phyloP scores from a whole-genome alignment of 53 echinoderm and acorn worm genomes.

The Hippasteria phrygiana region DNA sequence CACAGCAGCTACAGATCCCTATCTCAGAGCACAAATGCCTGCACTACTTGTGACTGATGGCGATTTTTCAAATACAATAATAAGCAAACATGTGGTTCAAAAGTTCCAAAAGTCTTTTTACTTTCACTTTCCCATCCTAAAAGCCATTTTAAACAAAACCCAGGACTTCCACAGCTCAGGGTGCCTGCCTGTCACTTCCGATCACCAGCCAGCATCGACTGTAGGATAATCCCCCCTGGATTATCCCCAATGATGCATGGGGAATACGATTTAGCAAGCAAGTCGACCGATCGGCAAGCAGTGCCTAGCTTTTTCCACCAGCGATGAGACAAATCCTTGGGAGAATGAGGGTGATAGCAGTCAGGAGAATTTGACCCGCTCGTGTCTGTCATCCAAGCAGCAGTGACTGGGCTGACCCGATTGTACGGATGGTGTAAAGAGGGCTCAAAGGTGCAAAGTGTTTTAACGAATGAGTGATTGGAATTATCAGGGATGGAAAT shows the following conservation, averaged over 20 bases:
- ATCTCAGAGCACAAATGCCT: not conserved
- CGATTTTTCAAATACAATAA: not conserved
- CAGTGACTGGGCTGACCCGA: not conserved
- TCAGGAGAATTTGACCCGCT: not conserved
- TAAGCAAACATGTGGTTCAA: not conserved
- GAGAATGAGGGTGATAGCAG: not conserved
- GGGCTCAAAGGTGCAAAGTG: constrained; percentile 11
- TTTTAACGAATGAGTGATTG: constrained; percentile 1
- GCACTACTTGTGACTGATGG: not conserved
- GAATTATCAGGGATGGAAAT: not conserved
- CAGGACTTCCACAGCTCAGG: not conserved
- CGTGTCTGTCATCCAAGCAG: constrained; percentile 7
- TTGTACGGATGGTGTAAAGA: not conserved
- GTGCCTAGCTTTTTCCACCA: not conserved
- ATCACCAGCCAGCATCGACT: constrained; percentile 18
- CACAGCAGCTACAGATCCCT: not conserved
- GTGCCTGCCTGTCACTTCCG: constrained; percentile 14
- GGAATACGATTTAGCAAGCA: constrained; percentile 19
- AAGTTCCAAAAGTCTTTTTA: not conserved
- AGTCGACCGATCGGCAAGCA: not conserved
- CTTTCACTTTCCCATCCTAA: not conserved
- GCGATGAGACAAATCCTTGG: not conserved
- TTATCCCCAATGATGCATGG: not conserved
- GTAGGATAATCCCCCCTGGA: not conserved
- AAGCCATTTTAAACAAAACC: not conserved